Evolutionary conservation across 2,113 vertebrate genomes (phyloP).

Genomic region (Machaerirhynchus nigripectus): DNA sequence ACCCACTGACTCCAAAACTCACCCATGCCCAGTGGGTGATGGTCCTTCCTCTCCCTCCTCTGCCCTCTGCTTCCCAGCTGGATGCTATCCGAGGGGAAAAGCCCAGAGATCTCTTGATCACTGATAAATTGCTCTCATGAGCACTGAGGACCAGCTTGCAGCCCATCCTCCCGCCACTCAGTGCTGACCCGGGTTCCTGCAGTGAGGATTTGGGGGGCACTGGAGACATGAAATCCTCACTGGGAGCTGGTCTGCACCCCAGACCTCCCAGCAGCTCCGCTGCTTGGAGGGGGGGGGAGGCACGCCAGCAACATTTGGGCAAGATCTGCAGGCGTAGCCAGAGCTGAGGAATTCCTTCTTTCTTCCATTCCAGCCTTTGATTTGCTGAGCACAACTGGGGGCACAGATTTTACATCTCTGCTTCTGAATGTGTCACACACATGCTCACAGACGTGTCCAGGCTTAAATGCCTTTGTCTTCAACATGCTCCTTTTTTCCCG

Average conservation of each 20-base stretch:
- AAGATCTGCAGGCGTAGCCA: neutral
- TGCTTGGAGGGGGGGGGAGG: rapidly evolving
- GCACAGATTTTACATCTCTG: neutral
- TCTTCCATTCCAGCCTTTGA: constrained; percentile 22
- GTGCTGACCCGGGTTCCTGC: rapidly evolving
- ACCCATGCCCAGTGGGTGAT: rapidly evolving
- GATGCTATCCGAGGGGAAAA: neutral
- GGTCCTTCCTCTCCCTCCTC: neutral
- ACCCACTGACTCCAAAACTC: neutral
- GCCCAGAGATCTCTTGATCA: neutral
- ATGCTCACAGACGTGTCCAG: neutral
- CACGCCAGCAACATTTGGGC: neutral
- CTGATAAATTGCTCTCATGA: neutral
- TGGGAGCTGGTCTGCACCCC: neutral
- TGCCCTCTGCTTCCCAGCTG: neutral
- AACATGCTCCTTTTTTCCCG: neutral
- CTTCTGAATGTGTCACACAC: constrained; percentile 23
- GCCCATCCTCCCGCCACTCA: neutral
- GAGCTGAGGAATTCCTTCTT: neutral
- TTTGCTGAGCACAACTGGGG: neutral
- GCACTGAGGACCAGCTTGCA: neutral
- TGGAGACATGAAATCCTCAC: rapidly evolving
- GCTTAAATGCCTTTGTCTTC: neutral
- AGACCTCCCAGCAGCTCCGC: neutral
- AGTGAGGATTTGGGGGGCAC: neutral